These are phyloP conservation scores for Atethmia centrago DNA, from an alignment of 2,888 invertebrate genomes.

Conservation along the genomic window DNA sequence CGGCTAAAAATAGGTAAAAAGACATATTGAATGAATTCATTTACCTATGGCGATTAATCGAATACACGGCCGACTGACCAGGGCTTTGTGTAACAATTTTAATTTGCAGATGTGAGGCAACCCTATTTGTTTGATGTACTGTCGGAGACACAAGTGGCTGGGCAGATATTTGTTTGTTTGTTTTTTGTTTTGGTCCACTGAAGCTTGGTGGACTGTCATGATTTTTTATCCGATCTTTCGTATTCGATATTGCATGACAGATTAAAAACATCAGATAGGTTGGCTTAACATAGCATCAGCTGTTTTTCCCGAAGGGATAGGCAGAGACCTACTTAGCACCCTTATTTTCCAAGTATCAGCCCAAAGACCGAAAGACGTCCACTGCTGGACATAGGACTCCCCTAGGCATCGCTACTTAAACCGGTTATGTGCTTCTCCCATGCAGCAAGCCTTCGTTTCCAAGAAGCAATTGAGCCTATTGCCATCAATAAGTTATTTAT, in stretches of 20 bases:
- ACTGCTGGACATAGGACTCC: not conserved
- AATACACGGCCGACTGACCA: constrained; percentile 67
- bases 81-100: constrained; percentile 67
- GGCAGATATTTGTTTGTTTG: not conserved
- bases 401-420: not conserved
- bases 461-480: not conserved
- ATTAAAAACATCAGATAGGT: not conserved
- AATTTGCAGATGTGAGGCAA: constrained; percentile 62
- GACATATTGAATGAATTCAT: constrained; percentile 60
- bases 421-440: not conserved
- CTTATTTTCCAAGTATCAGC: not conserved
- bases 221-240: no score
- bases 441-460: not conserved
- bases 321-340: no score
- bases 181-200: not conserved
- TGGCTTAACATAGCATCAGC: not conserved
- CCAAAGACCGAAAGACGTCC: not conserved
- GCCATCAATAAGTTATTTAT: constrained; percentile 2
- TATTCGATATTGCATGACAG: not conserved
- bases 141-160: constrained; percentile 37
- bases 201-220: not conserved
- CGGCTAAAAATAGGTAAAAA: constrained; percentile 61
- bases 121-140: constrained; percentile 59
- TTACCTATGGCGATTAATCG: constrained; percentile 68
- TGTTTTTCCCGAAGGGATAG: not conserved